A percentile compares a stretch with the other conserved stretches of the same genome.
These are phyloP conservation scores for Macrotrachela quadricornifera DNA, from an alignment of 1,140 invertebrate species.

Conservation along the genomic window DNA sequence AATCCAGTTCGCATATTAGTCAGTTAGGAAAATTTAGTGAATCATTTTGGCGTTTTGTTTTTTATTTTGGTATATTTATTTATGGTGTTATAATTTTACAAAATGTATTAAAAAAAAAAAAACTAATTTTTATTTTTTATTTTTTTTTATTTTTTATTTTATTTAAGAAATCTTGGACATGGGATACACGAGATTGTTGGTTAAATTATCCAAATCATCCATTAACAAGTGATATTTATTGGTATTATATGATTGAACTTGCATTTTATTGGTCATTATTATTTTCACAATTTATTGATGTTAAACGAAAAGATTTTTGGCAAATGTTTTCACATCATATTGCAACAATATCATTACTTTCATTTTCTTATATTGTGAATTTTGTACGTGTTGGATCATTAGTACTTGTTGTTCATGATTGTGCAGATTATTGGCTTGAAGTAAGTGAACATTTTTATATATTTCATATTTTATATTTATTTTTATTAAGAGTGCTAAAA, in stretches of 20 bases:
- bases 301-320: constrained; percentile 68
- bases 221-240: constrained; percentile 39
- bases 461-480: neutral
- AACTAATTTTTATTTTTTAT: neutral
- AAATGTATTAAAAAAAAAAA: neutral
- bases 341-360: constrained; percentile 65
- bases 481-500: constrained; percentile 48
- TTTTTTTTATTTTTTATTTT: constrained; percentile 12
- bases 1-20: neutral
- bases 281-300: constrained; percentile 74
- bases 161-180: neutral
- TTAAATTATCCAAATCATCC: constrained; percentile 1
- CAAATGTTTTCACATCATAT: constrained; percentile 95
- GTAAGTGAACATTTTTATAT: too few relatives aligned
- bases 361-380: constrained; percentile 80
- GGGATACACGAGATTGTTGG: constrained; percentile 1
- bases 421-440: constrained; percentile 57
- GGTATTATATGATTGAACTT: constrained; percentile 85
- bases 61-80: neutral
- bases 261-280: constrained; percentile 86
- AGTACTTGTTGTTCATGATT: constrained; percentile 74
- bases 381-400: constrained; percentile 69
- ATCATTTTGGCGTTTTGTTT: constrained; percentile 3
- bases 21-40: constrained; percentile 1
- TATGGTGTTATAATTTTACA: neutral